Evolutionary conservation across 2,888 invertebrate genomes (phyloP), one percentile per base, ranked within the genome.

Genomic region (Tenthredo amoena): DNA sequence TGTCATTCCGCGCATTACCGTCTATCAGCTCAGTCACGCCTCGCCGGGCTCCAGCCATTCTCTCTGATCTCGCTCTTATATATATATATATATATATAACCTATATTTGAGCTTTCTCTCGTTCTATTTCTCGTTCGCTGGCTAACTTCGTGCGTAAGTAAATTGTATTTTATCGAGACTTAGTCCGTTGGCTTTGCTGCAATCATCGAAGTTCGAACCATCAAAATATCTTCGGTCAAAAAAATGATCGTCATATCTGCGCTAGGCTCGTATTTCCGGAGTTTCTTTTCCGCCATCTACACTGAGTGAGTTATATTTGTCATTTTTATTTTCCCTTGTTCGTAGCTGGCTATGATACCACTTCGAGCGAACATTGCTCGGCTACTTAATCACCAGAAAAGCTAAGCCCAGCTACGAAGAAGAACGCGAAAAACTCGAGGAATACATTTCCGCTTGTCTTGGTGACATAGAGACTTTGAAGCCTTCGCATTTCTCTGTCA

Each of bases 1-100:
- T 88, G 90, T 91, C 91, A 91, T 90, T 90, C 89, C 86, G 86
- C 84, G 89, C 90, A 90, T 91, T 91, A 90, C 90, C 90, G 90
- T 91, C 90, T 89, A 91, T 91, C 89, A 90, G 89, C 88, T 89
- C 84, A 87, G 88, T 89, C 87, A 87, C 88, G 88, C 87, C 88
- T 89, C 88, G 87, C 87, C 85, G 87, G 84, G 85, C 86, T 86
- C 86, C 50, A 87, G 85, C 87, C 62, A 62, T 62, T 81, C 77
- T 81, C 81, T 81, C 58, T 79, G 47, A 31, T 83, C 83, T 71
- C 65, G 18, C 18, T 43, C 55, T 18, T 37, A n/a, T 37, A 37
- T 71, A 34, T 7, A 26, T 21, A 65, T 26, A 12, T 31, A 65
- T 18, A 2, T 12, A 12, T 74, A n/a, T 47, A 26, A 4, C 0